A percentile compares a stretch with the other conserved stretches of the same genome.
Conservation (phyloP, 2,113 vertebrate genomes). For the Leiothrix lutea region DNA sequence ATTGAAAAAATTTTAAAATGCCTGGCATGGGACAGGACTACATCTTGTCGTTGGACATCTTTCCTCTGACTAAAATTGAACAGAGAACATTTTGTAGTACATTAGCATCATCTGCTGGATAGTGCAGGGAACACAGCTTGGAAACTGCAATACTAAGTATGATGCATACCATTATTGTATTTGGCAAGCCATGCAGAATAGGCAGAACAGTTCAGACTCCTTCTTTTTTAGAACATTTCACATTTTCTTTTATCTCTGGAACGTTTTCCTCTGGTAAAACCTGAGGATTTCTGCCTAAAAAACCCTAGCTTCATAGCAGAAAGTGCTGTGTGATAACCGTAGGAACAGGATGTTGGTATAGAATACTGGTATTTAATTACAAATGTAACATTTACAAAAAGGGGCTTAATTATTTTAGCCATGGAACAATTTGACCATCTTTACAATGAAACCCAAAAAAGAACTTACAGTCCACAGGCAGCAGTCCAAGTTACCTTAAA, state of each 20-base stretch:
- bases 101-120: slow-evolving; percentile 59
- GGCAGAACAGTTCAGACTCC: background rate
- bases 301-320: background rate
- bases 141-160: background rate
- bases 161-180: background rate
- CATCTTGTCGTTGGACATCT: background rate
- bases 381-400: background rate
- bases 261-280: background rate
- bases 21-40: background rate
- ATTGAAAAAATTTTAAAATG: rapidly evolving
- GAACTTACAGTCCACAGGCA: background rate
- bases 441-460: background rate
- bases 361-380: background rate
- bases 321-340: background rate
- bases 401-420: background rate
- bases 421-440: background rate
- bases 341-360: background rate
- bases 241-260: background rate
- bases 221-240: background rate
- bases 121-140: background rate
- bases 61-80: background rate
- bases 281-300: background rate
- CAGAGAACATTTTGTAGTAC: background rate
- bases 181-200: background rate
- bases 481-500: background rate